Evolutionary conservation across 2,113 vertebrate genomes (phyloP).

Genomic region (Marcusenius ussheri): DNA sequence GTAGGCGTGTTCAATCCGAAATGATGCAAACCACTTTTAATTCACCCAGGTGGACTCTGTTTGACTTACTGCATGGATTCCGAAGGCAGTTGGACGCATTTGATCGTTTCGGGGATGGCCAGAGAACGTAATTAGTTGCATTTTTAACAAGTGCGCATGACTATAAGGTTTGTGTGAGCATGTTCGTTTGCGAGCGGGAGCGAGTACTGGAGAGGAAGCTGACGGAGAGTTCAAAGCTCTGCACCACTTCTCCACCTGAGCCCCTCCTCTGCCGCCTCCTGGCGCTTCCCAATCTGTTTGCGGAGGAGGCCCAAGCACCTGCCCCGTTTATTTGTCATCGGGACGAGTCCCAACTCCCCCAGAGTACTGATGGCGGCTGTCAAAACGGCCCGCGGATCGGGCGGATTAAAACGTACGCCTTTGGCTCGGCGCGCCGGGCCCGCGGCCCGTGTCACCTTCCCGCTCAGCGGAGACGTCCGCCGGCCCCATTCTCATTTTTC

Average conservation of each 20-base stretch:
- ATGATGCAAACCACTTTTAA: neutral
- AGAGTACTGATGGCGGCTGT: neutral
- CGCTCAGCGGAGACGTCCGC: neutral
- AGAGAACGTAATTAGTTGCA: neutral
- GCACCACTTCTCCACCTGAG: neutral
- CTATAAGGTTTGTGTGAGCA: neutral
- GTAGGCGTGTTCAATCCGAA: neutral
- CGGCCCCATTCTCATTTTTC: slow-evolving; percentile 11
- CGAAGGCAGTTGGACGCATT: neutral
- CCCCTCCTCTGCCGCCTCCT: neutral
- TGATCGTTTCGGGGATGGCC: neutral
- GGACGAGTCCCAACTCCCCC: neutral
- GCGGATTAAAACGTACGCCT: slow-evolving; percentile 15
- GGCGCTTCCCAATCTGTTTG: slow-evolving; percentile 11
- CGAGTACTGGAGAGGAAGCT: neutral
- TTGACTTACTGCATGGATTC: neutral
- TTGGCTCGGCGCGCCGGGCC: neutral
- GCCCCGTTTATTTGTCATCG: slow-evolving; percentile 6
- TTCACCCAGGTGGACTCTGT: neutral
- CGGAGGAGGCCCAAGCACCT: neutral
- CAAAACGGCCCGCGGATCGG: neutral
- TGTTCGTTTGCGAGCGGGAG: neutral
- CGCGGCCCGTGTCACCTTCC: neutral
- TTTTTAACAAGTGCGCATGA: neutral
- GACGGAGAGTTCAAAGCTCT: neutral